Conservation (phyloP, 2,888 invertebrate species). For the Mythimna albipuncta region DNA sequence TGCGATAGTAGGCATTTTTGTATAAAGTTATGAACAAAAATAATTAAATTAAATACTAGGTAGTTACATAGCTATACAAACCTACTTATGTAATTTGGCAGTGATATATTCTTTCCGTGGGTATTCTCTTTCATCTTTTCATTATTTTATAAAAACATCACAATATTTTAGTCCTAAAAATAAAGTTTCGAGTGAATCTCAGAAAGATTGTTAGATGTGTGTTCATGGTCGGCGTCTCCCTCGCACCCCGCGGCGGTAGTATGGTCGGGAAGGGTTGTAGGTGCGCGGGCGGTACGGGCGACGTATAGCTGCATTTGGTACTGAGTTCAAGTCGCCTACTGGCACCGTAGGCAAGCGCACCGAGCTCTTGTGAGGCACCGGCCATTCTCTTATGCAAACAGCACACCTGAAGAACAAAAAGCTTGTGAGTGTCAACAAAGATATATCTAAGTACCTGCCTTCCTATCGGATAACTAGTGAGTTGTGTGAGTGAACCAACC, state of each 20-base stretch:
- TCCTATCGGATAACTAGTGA: slow-evolving; percentile 1
- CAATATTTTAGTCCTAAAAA: slow-evolving; percentile 58
- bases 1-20: slow-evolving; percentile 29
- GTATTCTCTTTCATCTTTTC: slow-evolving; percentile 31
- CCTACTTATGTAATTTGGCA: slow-evolving; percentile 55
- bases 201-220: slow-evolving; percentile 26
- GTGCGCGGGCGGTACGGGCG: slow-evolving; percentile 50
- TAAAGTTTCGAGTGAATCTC: slow-evolving; percentile 57
- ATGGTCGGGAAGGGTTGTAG: slow-evolving; percentile 53
- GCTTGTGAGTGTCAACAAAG: neutral
- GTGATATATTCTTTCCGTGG: slow-evolving; percentile 57
- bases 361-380: slow-evolving; percentile 64
- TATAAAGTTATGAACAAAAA: slow-evolving; percentile 39
- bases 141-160: slow-evolving; percentile 56
- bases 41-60: slow-evolving; percentile 55
- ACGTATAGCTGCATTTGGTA: slow-evolving; percentile 76
- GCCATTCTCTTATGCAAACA: slow-evolving; percentile 83
- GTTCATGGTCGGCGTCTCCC: slow-evolving; percentile 73
- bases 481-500: neutral
- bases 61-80: slow-evolving; percentile 46
- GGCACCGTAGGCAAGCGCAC: slow-evolving; percentile 53
- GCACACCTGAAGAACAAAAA: slow-evolving; percentile 76
- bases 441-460: too few relatives aligned
- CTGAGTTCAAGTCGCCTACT: slow-evolving; percentile 75
- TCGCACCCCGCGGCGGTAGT: slow-evolving; percentile 67